Base-by-base conservation (phyloP, 2,797 vertebrate genomes). In the Melopsittacus undulatus region DNA sequence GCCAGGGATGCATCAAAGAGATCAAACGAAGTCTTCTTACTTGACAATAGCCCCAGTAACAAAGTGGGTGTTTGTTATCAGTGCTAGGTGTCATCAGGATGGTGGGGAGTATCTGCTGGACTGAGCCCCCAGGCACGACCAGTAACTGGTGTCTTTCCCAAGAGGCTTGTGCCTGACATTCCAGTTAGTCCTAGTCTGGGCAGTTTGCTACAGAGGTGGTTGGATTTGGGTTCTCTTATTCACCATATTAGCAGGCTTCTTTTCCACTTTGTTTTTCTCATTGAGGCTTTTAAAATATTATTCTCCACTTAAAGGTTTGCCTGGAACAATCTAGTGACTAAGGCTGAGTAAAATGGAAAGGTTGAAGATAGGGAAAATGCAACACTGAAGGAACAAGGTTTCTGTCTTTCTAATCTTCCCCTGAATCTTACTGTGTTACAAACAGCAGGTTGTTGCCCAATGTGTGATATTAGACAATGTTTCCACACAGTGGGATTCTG, bases 391-490 rank as follows among this genome's bases (percentile, higher is more conserved):
- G 90, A 97, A 94, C 82, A 48, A 97, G 13, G 12, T 62, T 91
- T 96, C 95, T 93, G 94, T 85, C 77, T 95, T 97, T 95, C 81
- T 91, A 92, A 94, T 96, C 88, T 92, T 95, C 87, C 23, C 83
- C 27, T 95, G 49, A 90, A 81, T 91, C 40, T 92, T 90, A 84
- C 46, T 88, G 46, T 76, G 81, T 93, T 89, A 85, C 87, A 87
- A 95, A 96, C 68, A 97, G 85, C 90, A 97, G 89, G 73, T 97
- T 97, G 70, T 92, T 85, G 91, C 83, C 95, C 87, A 96, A 27
- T 89, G 63, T 85, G 73, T 94, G 88, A 94, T 90, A 92, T 92
- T 79, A 95, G 88, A 92, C 96, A 97, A 89, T 93, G 15, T 97
- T 97, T 96, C 94, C 92, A 88, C 85, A 75, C 66, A 86, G 77